phyloP scores from a whole-genome alignment of 1,140 invertebrate species.

The Arion vulgaris region DNA sequence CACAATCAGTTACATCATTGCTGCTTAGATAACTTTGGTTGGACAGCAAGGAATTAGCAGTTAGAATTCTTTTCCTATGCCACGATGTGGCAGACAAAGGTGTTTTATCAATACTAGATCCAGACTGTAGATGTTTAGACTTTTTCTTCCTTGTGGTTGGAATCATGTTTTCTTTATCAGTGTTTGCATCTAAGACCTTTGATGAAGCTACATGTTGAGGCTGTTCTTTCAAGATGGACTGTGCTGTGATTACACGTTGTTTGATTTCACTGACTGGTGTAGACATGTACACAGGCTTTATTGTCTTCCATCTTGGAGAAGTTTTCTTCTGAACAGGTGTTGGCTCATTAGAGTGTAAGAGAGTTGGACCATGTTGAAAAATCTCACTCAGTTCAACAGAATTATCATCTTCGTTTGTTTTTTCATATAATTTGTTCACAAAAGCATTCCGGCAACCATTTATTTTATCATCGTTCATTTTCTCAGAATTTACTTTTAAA shows the following conservation, averaged over 20 bases:
- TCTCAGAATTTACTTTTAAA: neutral
- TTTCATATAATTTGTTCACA: neutral
- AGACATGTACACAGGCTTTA: conserved; percentile 20
- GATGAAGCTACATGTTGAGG: neutral
- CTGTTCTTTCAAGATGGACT: neutral
- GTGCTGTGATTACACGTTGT: neutral
- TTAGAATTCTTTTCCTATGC: conserved; percentile 18
- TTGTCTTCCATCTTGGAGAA: neutral
- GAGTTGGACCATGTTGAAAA: neutral
- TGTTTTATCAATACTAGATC: neutral
- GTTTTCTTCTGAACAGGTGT: neutral
- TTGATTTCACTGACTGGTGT: neutral
- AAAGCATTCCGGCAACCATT: neutral
- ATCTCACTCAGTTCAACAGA: neutral
- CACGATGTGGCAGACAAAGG: neutral
- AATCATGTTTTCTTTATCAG: neutral
- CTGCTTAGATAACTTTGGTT: neutral
- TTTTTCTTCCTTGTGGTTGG: neutral
- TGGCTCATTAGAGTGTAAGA: neutral
- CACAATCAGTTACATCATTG: neutral
- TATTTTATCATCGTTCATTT: neutral
- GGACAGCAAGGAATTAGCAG: neutral
- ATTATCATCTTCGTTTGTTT: neutral
- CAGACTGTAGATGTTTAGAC: neutral
- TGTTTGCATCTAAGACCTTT: neutral